phyloP scores from a whole-genome alignment of 2,888 invertebrate genomes.

The Pachliopta kotzebuea region DNA sequence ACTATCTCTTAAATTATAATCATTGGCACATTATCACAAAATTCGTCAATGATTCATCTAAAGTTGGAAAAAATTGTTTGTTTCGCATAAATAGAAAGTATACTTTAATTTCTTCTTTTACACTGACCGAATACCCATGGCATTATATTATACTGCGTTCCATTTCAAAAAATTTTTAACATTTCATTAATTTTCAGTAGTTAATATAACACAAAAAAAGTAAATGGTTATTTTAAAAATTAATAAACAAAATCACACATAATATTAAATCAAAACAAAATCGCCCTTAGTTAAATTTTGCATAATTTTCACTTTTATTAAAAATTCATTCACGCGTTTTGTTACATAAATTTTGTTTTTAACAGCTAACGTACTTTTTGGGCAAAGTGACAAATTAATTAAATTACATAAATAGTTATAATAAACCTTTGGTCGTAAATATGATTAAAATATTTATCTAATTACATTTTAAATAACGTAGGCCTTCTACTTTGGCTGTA shows the following conservation, averaged over 20 bases:
- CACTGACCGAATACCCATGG: conserved; percentile 1
- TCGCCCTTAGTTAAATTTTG: background rate
- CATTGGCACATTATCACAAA: conserved; percentile 82
- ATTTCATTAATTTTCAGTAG: background rate
- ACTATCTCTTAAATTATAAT: conserved; percentile 58
- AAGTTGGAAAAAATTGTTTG: conserved; percentile 10
- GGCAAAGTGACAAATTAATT: conserved; percentile 10
- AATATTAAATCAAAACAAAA: background rate
- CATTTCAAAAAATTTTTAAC: conserved; percentile 1
- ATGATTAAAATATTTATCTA: background rate
- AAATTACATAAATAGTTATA: conserved; percentile 9
- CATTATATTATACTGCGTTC: background rate
- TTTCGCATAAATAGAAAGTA: background rate
- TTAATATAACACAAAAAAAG: background rate
- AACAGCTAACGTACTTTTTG: conserved; percentile 4
- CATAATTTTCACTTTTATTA: background rate
- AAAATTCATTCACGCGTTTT: background rate
- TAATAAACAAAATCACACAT: background rate
- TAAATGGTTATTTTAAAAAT: background rate
- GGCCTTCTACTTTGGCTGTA: background rate
- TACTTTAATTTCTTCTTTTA: background rate
- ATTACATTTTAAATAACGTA: background rate
- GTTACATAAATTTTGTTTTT: background rate
- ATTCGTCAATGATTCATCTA: conserved; percentile 70
- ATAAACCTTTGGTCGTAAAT: conserved; percentile 26